These are phyloP conservation scores for Anas platyrhynchos DNA, from an alignment of 2,113 vertebrate genomes.

Conservation along the genomic window DNA sequence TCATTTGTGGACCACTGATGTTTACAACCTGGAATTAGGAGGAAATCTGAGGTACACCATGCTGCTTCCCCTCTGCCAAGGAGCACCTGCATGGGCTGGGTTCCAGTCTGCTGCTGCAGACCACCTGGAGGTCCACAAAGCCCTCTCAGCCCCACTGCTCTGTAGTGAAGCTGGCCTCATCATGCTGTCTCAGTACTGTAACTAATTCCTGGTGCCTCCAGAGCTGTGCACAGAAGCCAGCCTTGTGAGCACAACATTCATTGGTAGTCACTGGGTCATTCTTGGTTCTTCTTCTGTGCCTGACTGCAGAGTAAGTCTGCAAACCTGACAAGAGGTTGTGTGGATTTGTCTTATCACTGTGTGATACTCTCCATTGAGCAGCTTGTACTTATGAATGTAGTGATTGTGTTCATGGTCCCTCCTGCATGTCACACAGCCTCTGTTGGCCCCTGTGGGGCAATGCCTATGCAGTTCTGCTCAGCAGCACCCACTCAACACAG, in stretches of 20 bases:
- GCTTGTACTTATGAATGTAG: accelerated
- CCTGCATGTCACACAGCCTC: accelerated
- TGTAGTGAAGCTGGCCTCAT: accelerated
- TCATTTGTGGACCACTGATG: background rate
- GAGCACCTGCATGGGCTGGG: accelerated
- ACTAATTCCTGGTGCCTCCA: background rate
- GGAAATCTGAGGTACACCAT: background rate
- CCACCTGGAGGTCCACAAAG: background rate
- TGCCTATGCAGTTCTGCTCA: accelerated
- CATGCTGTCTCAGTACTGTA: accelerated
- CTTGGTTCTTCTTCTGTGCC: background rate
- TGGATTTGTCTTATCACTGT: background rate
- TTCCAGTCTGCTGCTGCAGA: background rate
- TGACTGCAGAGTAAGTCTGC: background rate
- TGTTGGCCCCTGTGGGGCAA: background rate
- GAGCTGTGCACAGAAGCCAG: background rate
- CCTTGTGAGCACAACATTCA: accelerated
- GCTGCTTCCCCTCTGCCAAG: background rate
- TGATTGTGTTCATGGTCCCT: background rate
- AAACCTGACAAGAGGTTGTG: accelerated
- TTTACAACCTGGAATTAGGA: background rate
- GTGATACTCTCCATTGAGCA: background rate
- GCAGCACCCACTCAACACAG: accelerated
- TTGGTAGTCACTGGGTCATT: background rate
- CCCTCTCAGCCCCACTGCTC: background rate